A percentile compares a stretch with the other conserved stretches of the same genome.
These are phyloP conservation scores for Darevskia mixta DNA, from an alignment of 2,797 vertebrate species.

Conservation along the genomic window DNA sequence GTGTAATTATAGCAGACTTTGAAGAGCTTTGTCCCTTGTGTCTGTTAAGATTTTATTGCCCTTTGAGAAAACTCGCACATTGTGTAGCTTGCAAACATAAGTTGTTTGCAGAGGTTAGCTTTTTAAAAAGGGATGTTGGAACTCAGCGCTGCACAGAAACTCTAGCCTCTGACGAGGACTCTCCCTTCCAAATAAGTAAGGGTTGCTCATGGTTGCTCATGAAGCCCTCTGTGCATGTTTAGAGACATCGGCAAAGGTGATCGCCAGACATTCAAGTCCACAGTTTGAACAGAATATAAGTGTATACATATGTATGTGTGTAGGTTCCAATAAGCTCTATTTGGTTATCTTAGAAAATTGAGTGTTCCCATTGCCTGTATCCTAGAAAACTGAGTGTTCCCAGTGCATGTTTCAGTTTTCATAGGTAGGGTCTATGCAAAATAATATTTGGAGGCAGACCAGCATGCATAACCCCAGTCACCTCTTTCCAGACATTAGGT, in stretches of 20 bases:
- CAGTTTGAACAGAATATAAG: background rate
- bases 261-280: background rate
- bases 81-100: constrained; percentile 14
- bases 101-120: background rate
- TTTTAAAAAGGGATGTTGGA: background rate
- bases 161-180: background rate
- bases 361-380: background rate
- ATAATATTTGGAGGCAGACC: background rate
- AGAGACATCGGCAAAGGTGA: background rate
- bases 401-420: background rate
- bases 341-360: background rate
- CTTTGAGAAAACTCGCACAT: constrained; percentile 42
- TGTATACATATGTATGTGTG: background rate
- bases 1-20: constrained; percentile 55
- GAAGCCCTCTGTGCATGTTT: background rate
- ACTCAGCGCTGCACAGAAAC: background rate
- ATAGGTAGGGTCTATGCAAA: background rate
- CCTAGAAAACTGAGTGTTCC: background rate
- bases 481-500: background rate
- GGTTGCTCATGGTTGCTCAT: background rate
- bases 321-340: too few relatives aligned
- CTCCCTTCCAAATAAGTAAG: background rate
- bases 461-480: background rate
- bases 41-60: constrained; percentile 56
- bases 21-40: constrained; percentile 52